A percentile compares a stretch with the other conserved stretches of the same genome.
Evolutionary conservation across 2,797 vertebrate genomes (phyloP).

Genomic region (Dryobates pubescens): DNA sequence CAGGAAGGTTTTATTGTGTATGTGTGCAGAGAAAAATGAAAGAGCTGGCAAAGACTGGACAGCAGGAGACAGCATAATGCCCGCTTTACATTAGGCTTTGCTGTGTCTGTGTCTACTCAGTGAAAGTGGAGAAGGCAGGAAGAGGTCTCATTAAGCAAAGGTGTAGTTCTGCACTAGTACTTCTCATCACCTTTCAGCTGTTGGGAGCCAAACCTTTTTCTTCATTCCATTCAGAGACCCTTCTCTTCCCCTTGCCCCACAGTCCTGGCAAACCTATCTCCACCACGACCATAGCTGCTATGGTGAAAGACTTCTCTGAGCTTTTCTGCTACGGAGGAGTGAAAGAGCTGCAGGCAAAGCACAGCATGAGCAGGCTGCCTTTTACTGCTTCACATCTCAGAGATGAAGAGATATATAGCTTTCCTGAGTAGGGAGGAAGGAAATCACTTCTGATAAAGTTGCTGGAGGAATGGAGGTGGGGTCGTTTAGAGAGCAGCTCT

Average conservation of each 20-base stretch:
- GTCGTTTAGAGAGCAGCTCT: neutral
- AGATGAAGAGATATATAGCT: neutral
- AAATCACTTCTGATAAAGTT: neutral
- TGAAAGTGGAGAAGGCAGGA: neutral
- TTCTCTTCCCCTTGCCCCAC: neutral
- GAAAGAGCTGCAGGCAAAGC: neutral
- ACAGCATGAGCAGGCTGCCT: neutral
- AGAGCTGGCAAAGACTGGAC: neutral
- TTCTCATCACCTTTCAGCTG: neutral
- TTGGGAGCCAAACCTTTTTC: neutral
- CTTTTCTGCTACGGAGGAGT: neutral
- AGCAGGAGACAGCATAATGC: accelerated
- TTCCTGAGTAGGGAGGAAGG: neutral
- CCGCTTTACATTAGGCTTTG: neutral
- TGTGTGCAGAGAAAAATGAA: neutral
- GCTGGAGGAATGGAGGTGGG: neutral
- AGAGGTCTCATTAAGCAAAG: neutral
- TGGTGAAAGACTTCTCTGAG: neutral
- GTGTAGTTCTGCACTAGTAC: neutral
- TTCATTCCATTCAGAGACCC: neutral
- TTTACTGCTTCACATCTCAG: neutral
- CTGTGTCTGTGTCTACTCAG: neutral
- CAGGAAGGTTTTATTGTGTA: neutral
- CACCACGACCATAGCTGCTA: neutral
- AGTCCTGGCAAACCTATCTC: neutral